Evolutionary conservation across 2,888 invertebrate species (phyloP), one percentile per base, ranked within the genome.

Genomic region (Mellilla xanthometata): DNA sequence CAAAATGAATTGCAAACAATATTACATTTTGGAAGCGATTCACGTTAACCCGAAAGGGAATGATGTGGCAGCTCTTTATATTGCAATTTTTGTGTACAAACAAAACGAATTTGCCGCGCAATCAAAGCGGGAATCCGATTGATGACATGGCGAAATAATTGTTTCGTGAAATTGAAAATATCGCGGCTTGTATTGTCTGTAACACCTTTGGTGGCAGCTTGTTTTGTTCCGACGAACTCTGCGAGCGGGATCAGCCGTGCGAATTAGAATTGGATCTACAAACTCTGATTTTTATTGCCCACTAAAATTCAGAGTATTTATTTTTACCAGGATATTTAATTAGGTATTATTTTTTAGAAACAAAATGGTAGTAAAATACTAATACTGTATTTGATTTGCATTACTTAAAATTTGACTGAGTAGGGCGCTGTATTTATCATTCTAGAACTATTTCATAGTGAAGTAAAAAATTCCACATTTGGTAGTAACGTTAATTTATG

Each of bases 41-140:
- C 85, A 88, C 85, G 87, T 83, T 83, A 85, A 87, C 82, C 87
- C 82, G 75, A 86, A 88, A 82, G 84, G 87, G 88, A 87, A 89
- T 89, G 89, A 88, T 88, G 89, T 88, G 89, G 87, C 85, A 82
- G 84, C 87, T 87, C 87, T 89, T 87, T 89, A 87, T 86, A 88
- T 88, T 88, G 88, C 89, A 89, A 88, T 87, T 89, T 89, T 88
- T 89, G 87, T 85, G 81, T 85, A 79, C 85, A 89, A 89, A 89
- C 88, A 89, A 89, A 89, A 87, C 86, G 83, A 89, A 87, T 89
- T 89, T 87, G 86, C 86, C 82, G 83, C 84, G 87, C 89, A 89
- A 89, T 89, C 89, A 89, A 88, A 89, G 84, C 86, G 81, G 81
- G 85, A 81, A 84, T 87, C 88, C 87, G 85, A 89, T 87, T 89